Evolutionary conservation across 2,888 invertebrate genomes (phyloP), one percentile per base, ranked within the genome.

Genomic region (Norana najaformis): DNA sequence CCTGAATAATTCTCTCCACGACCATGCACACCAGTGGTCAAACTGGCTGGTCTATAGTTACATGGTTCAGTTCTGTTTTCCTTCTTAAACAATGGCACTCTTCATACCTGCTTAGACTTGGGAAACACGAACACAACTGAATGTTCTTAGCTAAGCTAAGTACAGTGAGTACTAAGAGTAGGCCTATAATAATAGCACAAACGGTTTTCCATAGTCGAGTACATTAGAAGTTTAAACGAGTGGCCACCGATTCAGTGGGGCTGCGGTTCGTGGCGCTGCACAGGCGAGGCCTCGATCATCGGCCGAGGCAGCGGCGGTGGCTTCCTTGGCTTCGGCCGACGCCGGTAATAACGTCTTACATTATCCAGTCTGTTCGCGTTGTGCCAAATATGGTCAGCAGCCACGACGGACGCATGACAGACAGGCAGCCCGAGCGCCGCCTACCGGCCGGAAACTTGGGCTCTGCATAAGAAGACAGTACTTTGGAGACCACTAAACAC

Each of bases 301-400:
- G 6, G 69, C 69, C 30, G 8, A 11, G n/a, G 69, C 69, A 53
- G 53, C 53, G n/a, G 69, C 69, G 11, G 69, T n/a, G 11, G 30
- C 69, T n/a, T 69, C n/a, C 69, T 69, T 69, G 8, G 30, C 69
- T 69, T 69, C 69, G 69, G n/a, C 69, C 69, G 69, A 69, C 69
- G 69, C 69, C 69, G 69, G 30, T 69, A 69, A 69, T 69, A 69
- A 69, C 69, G 69, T 69, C 69, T 69, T 69, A 69, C 69, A 69
- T 69, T 69, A 69, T 69, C n/a, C 69, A 30, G 69, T 69, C 69
- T 69, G 69, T 69, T 69, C n/a, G n/a, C 69, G 69, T 69, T 69
- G 30, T 69, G 69, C 69, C 69, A 69, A 69, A 69, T 69, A 69
- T 69, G 69, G 69, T 69, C 30, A 69, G 69, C 69, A 30, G 69